Percentiles rank a stretch among this genome's conserved stretches.
Conservation (phyloP, 2,888 invertebrate genomes). For the Caenorhabditis auriculariae region DNA sequence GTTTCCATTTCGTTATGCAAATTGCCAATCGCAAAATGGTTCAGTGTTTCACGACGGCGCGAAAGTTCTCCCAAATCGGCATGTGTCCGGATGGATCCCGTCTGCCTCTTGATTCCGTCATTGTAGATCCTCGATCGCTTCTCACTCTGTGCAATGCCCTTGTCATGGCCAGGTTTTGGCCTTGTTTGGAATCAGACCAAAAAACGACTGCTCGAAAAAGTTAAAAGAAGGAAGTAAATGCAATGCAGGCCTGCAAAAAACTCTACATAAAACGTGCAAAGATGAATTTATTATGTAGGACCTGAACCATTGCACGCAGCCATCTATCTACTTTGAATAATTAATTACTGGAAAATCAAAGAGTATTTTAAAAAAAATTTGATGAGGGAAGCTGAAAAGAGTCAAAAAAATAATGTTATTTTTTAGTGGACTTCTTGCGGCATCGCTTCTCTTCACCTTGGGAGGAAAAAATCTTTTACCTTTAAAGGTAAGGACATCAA, state of each 20-base stretch:
- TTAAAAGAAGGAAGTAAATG: too few species aligned
- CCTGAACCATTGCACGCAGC: too few species aligned
- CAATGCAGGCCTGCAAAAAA: too few species aligned
- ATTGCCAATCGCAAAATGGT: constrained; percentile 7
- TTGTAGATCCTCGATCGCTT: constrained; percentile 31
- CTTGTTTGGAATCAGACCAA: too few species aligned
- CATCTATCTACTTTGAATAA: too few species aligned
- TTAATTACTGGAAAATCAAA: too few species aligned
- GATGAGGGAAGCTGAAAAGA: background rate
- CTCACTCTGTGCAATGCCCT: constrained; percentile 40
- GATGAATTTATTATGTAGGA: too few species aligned
- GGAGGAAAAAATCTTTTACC: constrained; percentile 23
- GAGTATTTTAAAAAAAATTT: background rate
- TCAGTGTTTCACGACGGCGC: constrained; percentile 31
- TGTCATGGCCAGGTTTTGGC: constrained; percentile 42
- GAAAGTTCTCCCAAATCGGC: constrained; percentile 39
- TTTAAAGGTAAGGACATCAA: constrained; percentile 17
- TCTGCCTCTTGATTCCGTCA: constrained; percentile 19
- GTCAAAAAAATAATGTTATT: background rate
- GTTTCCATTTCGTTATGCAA: too few species aligned
- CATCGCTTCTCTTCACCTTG: constrained; percentile 16
- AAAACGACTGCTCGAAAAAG: too few species aligned
- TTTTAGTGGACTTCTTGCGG: constrained; percentile 23
- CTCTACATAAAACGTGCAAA: too few species aligned
- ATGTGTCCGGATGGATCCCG: constrained; percentile 19